Base-by-base conservation (phyloP, 2,888 invertebrate species). In the Tillus elongatus region DNA sequence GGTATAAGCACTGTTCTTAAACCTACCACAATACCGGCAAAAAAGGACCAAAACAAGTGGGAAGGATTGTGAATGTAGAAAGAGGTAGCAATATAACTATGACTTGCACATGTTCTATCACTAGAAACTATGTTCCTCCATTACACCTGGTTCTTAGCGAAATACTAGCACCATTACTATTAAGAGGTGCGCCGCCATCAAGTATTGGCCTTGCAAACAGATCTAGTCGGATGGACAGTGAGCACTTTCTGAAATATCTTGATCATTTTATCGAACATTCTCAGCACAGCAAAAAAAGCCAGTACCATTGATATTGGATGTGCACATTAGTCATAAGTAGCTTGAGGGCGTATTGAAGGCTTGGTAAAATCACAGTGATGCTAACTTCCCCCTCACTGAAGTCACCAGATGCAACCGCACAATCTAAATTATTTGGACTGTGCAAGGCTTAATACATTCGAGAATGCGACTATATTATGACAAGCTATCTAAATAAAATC, bases 101-200 rank as follows among this genome's bases (percentile, higher is more conserved):
- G 9, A 31, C 64, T 31, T 66, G 61, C 52, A 52, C 61, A 10
- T 59, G 66, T n/a, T n/a, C n/a, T n/a, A n/a, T n/a, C n/a, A n/a
- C n/a, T n/a, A 60, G 66, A 6, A 33, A 39, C 9, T 67, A 47
- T 44, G 51, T 68, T 15, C 66, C 66, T 4, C 68, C 66, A 2
- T 64, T 69, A 64, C 66, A 68, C 46, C 66, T 69, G 33, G 69
- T 60, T 39, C 64, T 64, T 1, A 37, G 64, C 13, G 58, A 66
- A 43, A 58, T 61, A 37, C 51, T 64, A 59, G 58, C 57, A 30
- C 57, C 59, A 8, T 40, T 44, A 1, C 51, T 68, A 6, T 56
- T 63, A 42, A 53, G 58, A 35, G 61, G 59, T 54, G 65, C 66
- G n/a, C 64, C 63, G 43, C 37, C 53, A 41, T 57, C 57, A 16